A percentile compares a stretch with the other conserved stretches of the same genome.
phyloP scores from a whole-genome alignment of 2,113 vertebrate genomes.

The Illadopsis cleaveri region DNA sequence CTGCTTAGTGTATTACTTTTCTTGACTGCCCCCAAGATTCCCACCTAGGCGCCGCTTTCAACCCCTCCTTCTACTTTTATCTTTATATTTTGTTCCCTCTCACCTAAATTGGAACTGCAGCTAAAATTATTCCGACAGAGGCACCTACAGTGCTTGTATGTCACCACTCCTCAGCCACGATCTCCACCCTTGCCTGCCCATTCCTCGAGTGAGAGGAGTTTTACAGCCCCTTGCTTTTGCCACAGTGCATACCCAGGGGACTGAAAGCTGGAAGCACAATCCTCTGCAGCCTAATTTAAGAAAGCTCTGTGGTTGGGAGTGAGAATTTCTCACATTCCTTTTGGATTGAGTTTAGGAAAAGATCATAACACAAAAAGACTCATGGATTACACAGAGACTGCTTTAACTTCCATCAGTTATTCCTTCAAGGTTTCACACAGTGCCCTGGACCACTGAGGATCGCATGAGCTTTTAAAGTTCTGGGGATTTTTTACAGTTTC shows the following conservation, averaged over 20 bases:
- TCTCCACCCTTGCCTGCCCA: neutral
- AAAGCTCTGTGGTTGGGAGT: neutral
- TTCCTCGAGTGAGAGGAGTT: neutral
- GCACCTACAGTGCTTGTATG: neutral
- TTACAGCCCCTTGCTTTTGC: neutral
- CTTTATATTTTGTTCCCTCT: neutral
- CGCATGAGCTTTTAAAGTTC: neutral
- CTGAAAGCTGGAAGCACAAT: neutral
- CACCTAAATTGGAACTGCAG: neutral
- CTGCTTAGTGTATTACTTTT: neutral
- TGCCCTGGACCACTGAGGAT: neutral
- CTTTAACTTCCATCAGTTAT: neutral
- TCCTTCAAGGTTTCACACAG: neutral
- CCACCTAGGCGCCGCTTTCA: neutral
- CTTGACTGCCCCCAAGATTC: constrained; percentile 10
- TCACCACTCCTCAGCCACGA: neutral
- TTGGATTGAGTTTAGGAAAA: constrained; percentile 15
- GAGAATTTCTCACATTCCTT: neutral
- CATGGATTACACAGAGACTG: neutral
- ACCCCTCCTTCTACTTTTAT: constrained; percentile 4
- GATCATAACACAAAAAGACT: constrained; percentile 21
- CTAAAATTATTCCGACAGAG: neutral
- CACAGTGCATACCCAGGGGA: neutral
- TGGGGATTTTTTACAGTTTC: neutral
- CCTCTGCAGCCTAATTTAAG: neutral